Conservation (phyloP, 2,888 invertebrate species). For the Physocephala rufipes region DNA sequence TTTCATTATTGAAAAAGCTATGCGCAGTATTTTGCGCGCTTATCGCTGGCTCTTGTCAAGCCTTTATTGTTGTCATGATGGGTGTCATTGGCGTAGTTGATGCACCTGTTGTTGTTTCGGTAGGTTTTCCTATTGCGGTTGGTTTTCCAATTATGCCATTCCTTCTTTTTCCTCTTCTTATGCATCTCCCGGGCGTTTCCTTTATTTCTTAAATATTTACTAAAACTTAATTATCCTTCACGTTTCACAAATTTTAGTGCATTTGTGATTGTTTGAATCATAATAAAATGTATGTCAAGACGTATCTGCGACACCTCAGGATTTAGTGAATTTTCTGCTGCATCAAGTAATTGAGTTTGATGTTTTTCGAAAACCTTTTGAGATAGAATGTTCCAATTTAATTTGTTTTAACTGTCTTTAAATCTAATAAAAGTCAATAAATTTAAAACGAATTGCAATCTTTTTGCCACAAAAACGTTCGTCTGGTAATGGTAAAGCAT, state of each 20-base stretch:
- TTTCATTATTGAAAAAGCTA: no score
- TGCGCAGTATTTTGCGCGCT: neutral
- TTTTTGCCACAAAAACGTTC: neutral
- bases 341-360: neutral
- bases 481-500: neutral
- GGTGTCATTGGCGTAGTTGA: neutral
- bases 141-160: no score
- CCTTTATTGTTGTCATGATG: constrained; percentile 13
- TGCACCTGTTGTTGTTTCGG: no score
- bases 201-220: constrained; percentile 8
- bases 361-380: neutral
- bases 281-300: no score
- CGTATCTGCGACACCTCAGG: no score
- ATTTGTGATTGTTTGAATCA: neutral
- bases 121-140: no score
- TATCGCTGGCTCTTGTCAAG: constrained; percentile 10
- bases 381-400: no score
- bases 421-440: no score
- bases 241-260: neutral
- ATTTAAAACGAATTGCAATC: neutral
- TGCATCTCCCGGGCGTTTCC: neutral
- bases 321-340: neutral
- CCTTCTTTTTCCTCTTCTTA: neutral
- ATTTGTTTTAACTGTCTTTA: no score
- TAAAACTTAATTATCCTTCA: constrained; percentile 23